Evolutionary conservation across 2,888 invertebrate genomes (phyloP).

Genomic region (Dendrolimus houi): DNA sequence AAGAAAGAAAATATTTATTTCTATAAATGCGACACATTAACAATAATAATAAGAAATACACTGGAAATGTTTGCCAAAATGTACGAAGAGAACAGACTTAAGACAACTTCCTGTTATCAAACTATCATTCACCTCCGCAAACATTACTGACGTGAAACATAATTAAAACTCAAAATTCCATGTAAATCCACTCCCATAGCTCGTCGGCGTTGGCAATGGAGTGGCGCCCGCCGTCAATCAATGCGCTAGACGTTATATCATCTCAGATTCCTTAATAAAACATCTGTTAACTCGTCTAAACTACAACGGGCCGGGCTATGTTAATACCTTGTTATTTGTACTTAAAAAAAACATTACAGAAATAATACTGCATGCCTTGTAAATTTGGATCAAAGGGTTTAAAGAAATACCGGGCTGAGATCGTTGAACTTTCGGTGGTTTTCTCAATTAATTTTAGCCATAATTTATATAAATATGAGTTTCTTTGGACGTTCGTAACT

Average conservation of each 20-base stretch:
- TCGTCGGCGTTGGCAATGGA: not conserved
- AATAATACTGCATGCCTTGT: not conserved
- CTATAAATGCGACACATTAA: too few relatives aligned
- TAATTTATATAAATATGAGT: too few relatives aligned
- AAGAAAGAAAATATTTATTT: too few relatives aligned
- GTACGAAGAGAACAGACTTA: not conserved
- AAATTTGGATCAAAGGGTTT: not conserved
- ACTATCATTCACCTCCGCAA: not conserved
- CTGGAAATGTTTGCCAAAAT: too few relatives aligned
- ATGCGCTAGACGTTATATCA: conserved; percentile 44
- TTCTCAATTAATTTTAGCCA: too few relatives aligned
- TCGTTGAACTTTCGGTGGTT: not conserved
- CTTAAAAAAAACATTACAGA: conserved; percentile 23
- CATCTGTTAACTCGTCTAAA: conserved; percentile 21
- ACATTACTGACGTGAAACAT: not conserved
- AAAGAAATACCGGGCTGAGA: not conserved
- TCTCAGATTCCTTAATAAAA: conserved; percentile 39
- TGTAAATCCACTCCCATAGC: not conserved
- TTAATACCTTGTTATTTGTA: conserved; percentile 23
- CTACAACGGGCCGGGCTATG: conserved; percentile 6
- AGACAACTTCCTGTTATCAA: not conserved
- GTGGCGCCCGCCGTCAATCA: conserved; percentile 58
- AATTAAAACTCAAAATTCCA: not conserved
- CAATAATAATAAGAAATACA: too few relatives aligned
- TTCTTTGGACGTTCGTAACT: too few relatives aligned